Evolutionary conservation across 2,113 vertebrate species (phyloP).

Genomic region (Monarcha castaneiventris): DNA sequence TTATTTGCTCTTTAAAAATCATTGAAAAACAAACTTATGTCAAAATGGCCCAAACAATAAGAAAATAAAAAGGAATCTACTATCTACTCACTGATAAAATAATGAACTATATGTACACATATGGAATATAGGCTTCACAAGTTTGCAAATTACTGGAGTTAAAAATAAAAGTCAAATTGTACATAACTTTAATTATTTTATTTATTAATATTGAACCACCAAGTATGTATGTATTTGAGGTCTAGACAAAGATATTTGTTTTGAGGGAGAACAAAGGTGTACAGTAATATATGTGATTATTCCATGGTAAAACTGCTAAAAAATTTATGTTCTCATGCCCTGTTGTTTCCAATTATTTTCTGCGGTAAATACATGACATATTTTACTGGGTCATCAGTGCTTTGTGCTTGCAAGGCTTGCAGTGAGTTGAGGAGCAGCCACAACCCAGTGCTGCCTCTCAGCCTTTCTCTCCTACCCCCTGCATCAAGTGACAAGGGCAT

Average conservation of each 20-base stretch:
- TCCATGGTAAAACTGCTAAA: neutral
- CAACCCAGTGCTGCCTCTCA: neutral
- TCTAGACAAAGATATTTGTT: neutral
- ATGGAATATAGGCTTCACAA: neutral
- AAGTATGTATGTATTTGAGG: neutral
- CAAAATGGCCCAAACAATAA: neutral
- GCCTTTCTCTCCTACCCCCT: neutral
- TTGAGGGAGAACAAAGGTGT: neutral
- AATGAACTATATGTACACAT: neutral
- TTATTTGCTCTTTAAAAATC: neutral
- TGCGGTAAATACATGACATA: neutral
- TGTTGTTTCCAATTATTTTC: neutral
- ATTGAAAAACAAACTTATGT: neutral
- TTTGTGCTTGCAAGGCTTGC: neutral
- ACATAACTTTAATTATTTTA: neutral
- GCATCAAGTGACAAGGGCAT: slow-evolving; percentile 3
- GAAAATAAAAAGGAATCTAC: neutral
- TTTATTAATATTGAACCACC: neutral
- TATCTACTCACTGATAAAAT: neutral
- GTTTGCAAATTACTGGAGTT: neutral
- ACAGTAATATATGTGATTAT: neutral
- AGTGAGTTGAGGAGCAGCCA: fast-evolving
- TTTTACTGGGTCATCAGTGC: neutral
- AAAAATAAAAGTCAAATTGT: neutral
- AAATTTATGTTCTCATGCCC: fast-evolving